Base-by-base conservation (phyloP, 2,113 vertebrate species). In the Mormoops blainvillei region DNA sequence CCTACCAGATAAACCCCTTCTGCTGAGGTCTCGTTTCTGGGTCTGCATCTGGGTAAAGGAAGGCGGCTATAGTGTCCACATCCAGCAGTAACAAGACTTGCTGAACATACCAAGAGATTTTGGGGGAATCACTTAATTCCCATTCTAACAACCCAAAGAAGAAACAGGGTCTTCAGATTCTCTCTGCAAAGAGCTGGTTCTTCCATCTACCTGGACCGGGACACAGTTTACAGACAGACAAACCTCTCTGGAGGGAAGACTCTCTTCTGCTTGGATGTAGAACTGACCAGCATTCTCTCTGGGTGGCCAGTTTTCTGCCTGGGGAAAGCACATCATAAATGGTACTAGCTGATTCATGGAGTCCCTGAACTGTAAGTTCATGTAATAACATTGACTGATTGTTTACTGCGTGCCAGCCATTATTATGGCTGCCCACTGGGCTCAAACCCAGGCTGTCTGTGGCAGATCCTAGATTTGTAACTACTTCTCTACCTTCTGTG, bases 261-360 rank as follows among this genome's bases (percentile, higher is more conserved):
- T 61, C 20, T 16, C 20, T 19, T 74, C 68, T 38, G 28, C 38
- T 20, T 63, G 58, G 74, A 71, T 73, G 50, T 76, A 19, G 16
- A 58, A 4, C 52, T 20, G 36, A 36, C 45, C 54, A 63, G 2
- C 0, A 8, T 33, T 54, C 2, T 54, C 4, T 2, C 2, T 15
- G 12, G 5, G 4, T 15, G 56, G 22, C 13, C 4, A 15, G 28
- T n/a, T 10, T 50, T 50, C 24, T 67, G 52, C 58, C 31, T 14
- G 5, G 4, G 7, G 16, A 28, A 0, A n/a, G 20, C 16, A 2
- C 11, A 0, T 38, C 36, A 24, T 28, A 56, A 20, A n/a, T 2
- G 2, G 15, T 43, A 70, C 48, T 4, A 20, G 10, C 31, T 22
- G 48, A 26, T 74, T 13, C 33, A 15, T 13, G 1, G 26, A n/a